phyloP scores from a whole-genome alignment of 2,113 vertebrate genomes.

The Ceyx cyanopectus region DNA sequence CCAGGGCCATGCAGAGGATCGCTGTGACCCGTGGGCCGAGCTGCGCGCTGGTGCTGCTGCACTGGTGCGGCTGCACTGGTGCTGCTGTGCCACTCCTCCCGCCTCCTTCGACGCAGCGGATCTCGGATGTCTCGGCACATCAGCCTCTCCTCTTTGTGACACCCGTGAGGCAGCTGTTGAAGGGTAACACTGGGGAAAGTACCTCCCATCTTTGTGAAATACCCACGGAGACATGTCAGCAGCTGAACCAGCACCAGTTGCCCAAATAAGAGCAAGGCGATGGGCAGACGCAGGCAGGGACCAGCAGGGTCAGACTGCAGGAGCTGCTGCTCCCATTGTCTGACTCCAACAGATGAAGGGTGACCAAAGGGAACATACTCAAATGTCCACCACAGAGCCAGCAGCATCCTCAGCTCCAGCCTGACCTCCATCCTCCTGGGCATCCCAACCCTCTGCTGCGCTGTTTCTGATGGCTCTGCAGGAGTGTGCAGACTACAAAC shows the following conservation, averaged over 20 bases:
- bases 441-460: background rate
- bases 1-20: background rate
- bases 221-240: background rate
- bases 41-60: background rate
- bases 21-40: background rate
- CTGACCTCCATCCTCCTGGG: background rate
- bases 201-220: background rate
- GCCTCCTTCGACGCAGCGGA: accelerated
- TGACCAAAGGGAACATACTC: background rate
- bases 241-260: background rate
- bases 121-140: accelerated
- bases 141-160: background rate
- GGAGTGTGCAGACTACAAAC: background rate
- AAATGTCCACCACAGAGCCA: background rate
- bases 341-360: accelerated
- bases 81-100: background rate
- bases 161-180: background rate
- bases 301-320: background rate
- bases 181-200: background rate
- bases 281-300: background rate
- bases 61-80: background rate
- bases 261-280: background rate
- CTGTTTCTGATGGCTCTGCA: background rate
- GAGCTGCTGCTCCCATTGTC: background rate
- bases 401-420: background rate